phyloP scores from a whole-genome alignment of 2,888 invertebrate genomes.

The Muschampia plurimacula region DNA sequence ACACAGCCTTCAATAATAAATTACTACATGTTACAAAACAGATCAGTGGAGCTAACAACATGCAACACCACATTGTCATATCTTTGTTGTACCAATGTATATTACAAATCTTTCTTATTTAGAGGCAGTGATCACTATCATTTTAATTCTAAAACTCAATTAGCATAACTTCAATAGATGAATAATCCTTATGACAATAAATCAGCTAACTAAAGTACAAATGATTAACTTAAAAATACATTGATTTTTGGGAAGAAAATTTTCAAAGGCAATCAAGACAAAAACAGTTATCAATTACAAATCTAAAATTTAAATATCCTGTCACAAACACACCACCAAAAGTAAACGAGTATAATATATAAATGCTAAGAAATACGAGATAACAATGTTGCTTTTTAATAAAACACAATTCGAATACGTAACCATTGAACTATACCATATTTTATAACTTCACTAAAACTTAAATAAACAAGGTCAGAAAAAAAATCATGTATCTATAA shows the following conservation, averaged over 20 bases:
- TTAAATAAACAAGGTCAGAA: neutral
- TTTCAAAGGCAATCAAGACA: neutral
- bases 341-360: conserved; percentile 12
- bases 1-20: conserved; percentile 85
- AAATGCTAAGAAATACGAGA: conserved; percentile 33
- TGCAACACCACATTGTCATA: conserved; percentile 64
- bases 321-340: conserved; percentile 8
- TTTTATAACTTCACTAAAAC: neutral
- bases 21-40: conserved; percentile 83
- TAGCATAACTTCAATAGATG: neutral
- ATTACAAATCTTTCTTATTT: conserved; percentile 72
- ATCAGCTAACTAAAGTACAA: neutral
- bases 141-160: neutral
- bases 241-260: neutral
- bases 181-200: neutral
- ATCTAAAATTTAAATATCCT: conserved; percentile 23
- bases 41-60: conserved; percentile 80
- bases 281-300: neutral
- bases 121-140: conserved; percentile 67
- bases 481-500: neutral
- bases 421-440: too few species aligned
- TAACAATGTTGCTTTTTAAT: conserved; percentile 5
- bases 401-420: neutral
- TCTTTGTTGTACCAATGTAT: conserved; percentile 67
- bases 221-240: neutral